Conservation (phyloP, 1,140 invertebrate species). For the Conopomorpha cramerella region DNA sequence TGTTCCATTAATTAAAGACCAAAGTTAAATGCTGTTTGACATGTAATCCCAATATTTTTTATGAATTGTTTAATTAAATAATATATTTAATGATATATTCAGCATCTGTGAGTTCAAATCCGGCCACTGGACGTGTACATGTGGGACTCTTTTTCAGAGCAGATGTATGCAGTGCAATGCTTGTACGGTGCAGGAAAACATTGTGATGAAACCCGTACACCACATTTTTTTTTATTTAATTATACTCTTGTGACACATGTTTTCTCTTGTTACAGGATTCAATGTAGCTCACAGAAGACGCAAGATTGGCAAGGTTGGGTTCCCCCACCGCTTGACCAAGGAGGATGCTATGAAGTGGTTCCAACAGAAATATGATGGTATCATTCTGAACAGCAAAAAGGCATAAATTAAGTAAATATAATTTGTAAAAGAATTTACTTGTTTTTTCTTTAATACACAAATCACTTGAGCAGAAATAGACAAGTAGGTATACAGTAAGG, state of each 20-base stretch:
- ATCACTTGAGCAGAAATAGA: no score
- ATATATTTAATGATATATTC: not conserved
- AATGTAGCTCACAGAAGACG: constrained; percentile 93
- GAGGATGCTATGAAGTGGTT: constrained; percentile 99
- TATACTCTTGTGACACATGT: constrained; percentile 1
- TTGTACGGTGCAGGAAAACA: no score
- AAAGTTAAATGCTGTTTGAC: no score
- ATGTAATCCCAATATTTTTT: no score
- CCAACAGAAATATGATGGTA: constrained; percentile 97
- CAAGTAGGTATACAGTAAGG: no score
- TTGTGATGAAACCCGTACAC: no score
- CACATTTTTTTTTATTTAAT: constrained; percentile 2
- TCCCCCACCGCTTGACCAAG: constrained; percentile 89
- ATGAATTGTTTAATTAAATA: no score
- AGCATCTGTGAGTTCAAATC: not conserved
- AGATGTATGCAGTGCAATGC: no score
- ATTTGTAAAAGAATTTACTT: no score
- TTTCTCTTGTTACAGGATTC: constrained; percentile 67
- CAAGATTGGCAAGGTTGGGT: constrained; percentile 91
- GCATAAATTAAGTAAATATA: constrained; percentile 61
- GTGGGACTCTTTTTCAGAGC: no score
- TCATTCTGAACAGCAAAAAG: constrained; percentile 80
- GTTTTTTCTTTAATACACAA: no score
- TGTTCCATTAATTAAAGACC: no score
- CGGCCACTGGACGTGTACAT: not conserved